Evolutionary conservation across 2,113 vertebrate species (phyloP), one percentile per base, ranked within the genome.

Genomic region (Phylloscopus trochilus): DNA sequence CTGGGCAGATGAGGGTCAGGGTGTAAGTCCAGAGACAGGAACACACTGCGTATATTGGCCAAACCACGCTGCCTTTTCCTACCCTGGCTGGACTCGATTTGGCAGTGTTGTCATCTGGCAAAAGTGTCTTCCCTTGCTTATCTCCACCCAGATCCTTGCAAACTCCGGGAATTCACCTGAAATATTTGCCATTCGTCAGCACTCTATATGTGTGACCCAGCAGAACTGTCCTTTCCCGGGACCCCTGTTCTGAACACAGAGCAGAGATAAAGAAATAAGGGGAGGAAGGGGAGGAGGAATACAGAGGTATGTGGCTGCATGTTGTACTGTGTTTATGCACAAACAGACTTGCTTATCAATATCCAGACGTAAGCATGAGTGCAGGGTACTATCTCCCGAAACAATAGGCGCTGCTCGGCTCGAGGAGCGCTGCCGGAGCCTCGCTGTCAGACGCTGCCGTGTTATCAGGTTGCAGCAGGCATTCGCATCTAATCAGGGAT

Each of bases 381-480:
- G 92, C 62, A 0, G 77, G 68, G 81, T 84, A 94, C 55, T 95
- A 91, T 97, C 90, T 97, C 41, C 83, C 16, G 47, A 93, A 96
- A 95, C 92, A 95, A 88, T 66, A 31, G 90, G 77, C 4, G 3
- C 85, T 87, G 52, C 90, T 89, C 7, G 21, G 37, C 92, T 83
- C 15, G 5, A 64, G 79, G 78, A 91, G 85, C 18, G 15, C 84
- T 67, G 82, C 90, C 8, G 78, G 86, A 95, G 93, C 80, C 79
- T 94, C 93, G 80, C 66, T 5, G 66, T 89, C 92, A 90, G 88
- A 85, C 59, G 91, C 86, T 67, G 79, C 74, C 2, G 7, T 52
- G 52, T 96, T 96, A 97, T 97, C 97, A 93, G 68, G 80, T 89
- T 88, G 90, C 95, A 95, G 95, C 95, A 97, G 95, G 84, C 94